Percentiles rank a stretch among this genome's conserved stretches.
These are phyloP conservation scores for Malurus splendens DNA, from an alignment of 2,797 vertebrate genomes.

Conservation along the genomic window DNA sequence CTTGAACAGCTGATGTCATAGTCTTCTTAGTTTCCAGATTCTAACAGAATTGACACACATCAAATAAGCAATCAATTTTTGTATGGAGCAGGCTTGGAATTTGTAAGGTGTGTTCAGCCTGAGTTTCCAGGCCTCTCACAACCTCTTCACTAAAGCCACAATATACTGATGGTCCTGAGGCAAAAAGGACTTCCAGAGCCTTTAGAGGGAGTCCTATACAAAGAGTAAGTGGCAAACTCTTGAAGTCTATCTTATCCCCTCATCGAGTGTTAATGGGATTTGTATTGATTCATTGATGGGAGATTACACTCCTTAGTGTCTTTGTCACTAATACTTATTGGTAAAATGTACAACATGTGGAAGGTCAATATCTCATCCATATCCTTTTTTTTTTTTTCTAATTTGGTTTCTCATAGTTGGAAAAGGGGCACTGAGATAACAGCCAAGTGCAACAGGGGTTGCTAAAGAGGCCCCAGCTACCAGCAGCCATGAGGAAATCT, in stretches of 20 bases:
- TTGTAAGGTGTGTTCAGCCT: background rate
- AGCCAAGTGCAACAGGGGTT: background rate
- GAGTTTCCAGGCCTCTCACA: background rate
- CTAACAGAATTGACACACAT: background rate
- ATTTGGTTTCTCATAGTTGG: background rate
- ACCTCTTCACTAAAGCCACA: background rate
- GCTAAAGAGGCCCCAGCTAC: constrained; percentile 8
- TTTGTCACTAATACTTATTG: constrained; percentile 50
- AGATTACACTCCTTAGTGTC: constrained; percentile 44
- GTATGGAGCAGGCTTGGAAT: background rate
- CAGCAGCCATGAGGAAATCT: constrained; percentile 20
- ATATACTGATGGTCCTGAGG: background rate
- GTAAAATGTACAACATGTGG: constrained; percentile 27
- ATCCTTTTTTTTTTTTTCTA: background rate
- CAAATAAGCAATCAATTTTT: background rate
- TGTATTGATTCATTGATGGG: constrained; percentile 54
- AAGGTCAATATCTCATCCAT: constrained; percentile 44
- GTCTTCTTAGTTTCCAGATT: background rate
- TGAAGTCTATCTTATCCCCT: constrained; percentile 24
- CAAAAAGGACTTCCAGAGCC: background rate
- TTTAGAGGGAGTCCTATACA: constrained; percentile 21
- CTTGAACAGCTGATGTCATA: background rate
- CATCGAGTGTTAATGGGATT: constrained; percentile 44
- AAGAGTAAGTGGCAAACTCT: background rate
- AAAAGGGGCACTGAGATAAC: constrained; percentile 2